phyloP scores from a whole-genome alignment of 1,140 invertebrate genomes.

The Amphibalanus amphitrite region DNA sequence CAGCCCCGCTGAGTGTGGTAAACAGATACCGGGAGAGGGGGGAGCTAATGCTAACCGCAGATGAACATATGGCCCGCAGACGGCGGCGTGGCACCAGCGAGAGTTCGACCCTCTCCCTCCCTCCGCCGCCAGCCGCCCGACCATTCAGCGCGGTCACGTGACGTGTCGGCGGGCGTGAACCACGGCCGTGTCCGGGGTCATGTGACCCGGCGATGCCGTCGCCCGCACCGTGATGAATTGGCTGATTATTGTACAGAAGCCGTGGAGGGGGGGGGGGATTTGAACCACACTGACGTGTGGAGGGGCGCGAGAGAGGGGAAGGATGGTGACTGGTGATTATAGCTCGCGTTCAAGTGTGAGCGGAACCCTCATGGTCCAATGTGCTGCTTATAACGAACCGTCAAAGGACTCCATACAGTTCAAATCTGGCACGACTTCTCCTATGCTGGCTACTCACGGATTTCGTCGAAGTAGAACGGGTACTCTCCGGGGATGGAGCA shows the following conservation, averaged over 20 bases:
- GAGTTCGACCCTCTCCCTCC: no score
- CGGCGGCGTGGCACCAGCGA: not conserved
- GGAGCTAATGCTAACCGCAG: not conserved
- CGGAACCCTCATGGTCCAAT: no score
- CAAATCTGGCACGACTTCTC: no score
- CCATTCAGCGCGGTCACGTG: not conserved
- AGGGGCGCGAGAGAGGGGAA: no score
- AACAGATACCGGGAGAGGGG: not conserved
- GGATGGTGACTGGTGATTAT: no score
- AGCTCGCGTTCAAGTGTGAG: no score
- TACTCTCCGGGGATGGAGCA: constrained; percentile 89
- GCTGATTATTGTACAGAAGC: not conserved
- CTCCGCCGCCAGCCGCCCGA: not conserved
- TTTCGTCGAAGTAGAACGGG: constrained; percentile 96
- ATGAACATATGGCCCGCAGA: not conserved
- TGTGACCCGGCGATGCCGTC: not conserved
- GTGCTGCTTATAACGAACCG: no score
- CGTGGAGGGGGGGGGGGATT: no score
- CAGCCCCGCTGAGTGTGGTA: not conserved
- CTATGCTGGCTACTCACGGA: constrained; percentile 65
- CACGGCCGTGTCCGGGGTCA: not conserved
- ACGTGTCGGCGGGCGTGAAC: not conserved
- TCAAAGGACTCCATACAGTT: no score
- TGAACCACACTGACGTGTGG: no score
- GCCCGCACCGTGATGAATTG: not conserved